phyloP scores from a whole-genome alignment of 1,140 invertebrate species.

The Cydia splendana region DNA sequence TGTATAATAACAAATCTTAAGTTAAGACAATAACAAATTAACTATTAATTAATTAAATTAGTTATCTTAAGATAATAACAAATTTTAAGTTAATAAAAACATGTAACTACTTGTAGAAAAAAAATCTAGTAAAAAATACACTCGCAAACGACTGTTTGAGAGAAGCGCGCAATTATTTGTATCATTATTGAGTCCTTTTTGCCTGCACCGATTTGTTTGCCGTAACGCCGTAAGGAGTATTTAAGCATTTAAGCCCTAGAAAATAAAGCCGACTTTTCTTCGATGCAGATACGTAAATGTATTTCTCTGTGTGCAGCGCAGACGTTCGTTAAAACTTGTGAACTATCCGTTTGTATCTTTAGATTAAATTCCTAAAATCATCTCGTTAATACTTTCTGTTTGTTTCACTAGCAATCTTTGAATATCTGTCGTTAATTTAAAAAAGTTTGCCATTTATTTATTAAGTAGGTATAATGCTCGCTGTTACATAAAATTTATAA shows the following conservation, averaged over 20 bases:
- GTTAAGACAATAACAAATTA: too few species aligned
- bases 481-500: too few species aligned
- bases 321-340: slow-evolving; percentile 16
- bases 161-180: slow-evolving; percentile 16
- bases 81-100: too few species aligned
- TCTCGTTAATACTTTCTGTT: not conserved
- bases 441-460: not conserved
- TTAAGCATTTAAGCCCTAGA: not conserved
- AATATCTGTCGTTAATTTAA: not conserved
- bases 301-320: not conserved
- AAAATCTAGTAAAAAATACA: not conserved
- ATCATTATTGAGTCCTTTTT: slow-evolving; percentile 18
- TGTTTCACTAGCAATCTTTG: not conserved
- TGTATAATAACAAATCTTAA: too few species aligned
- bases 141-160: not conserved
- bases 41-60: too few species aligned
- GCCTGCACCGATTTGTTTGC: not conserved
- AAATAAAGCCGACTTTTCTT: not conserved
- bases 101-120: too few species aligned
- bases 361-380: slow-evolving; percentile 22
- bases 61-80: too few species aligned
- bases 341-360: slow-evolving; percentile 23
- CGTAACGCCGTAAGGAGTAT: not conserved
- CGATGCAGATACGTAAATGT: not conserved
- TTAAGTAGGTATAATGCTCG: too few species aligned